Conservation (phyloP, 2,888 invertebrate species). For the Euplagia quadripunctaria region DNA sequence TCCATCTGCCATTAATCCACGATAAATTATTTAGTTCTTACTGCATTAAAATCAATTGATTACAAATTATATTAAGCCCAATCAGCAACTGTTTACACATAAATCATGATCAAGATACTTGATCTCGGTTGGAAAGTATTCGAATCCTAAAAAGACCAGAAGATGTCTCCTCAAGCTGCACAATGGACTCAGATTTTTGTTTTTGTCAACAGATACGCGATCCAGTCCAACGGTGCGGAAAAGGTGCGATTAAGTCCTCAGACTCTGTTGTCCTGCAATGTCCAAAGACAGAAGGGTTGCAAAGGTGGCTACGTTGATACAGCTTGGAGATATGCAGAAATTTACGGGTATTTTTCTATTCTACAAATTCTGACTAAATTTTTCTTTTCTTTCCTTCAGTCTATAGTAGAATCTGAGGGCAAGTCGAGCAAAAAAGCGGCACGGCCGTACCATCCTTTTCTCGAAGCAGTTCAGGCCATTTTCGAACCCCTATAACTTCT, state of each 20-base stretch:
- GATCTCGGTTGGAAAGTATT: neutral
- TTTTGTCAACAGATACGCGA: constrained; percentile 88
- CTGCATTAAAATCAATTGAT: too few relatives aligned
- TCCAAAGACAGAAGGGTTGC: constrained; percentile 92
- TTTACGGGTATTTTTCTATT: constrained; percentile 88
- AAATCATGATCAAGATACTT: too few relatives aligned
- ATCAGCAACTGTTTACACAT: too few relatives aligned
- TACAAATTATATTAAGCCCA: too few relatives aligned
- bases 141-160: neutral
- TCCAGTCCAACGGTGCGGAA: constrained; percentile 94
- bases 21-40: neutral
- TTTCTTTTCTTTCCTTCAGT: neutral
- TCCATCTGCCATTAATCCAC: neutral
- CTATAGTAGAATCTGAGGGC: too few relatives aligned
- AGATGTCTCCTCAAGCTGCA: neutral
- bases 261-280: constrained; percentile 95
- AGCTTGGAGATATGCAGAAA: constrained; percentile 96
- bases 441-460: too few relatives aligned
- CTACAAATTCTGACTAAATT: neutral
- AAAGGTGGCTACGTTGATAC: constrained; percentile 95
- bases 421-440: too few relatives aligned
- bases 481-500: too few relatives aligned
- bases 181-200: neutral
- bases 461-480: too few relatives aligned
- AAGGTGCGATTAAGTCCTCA: constrained; percentile 92